Evolutionary conservation across 2,113 vertebrate genomes (phyloP), one percentile per base, ranked within the genome.

Genomic region (Microcebus murinus): DNA sequence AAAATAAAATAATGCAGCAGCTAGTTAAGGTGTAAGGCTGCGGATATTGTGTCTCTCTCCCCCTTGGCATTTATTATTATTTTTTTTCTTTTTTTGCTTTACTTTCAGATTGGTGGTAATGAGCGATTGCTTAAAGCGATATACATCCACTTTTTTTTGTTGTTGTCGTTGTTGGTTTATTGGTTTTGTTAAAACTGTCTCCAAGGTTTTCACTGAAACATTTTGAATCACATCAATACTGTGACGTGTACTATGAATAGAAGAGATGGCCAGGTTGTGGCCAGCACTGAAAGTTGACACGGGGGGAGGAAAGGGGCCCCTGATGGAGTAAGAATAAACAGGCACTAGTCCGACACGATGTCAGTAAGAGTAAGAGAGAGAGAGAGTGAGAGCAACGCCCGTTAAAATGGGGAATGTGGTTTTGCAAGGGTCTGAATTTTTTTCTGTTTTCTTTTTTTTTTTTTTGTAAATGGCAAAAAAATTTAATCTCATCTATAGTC

Each of bases 401-500:
- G 98, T 98, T 98, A 97, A 98, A 98, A 98, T 98, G 99, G 98
- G 99, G 98, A 98, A 99, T 99, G 99, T 99, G 98, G 98, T 97
- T 98, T 98, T 98, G 98, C 98, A 45, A 98, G 97, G 98, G 98
- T 98, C 97, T 97, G 97, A 98, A 97, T 95, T 98, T 98, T 98
- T 98, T 98, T 98, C 71, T 97, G 79, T 95, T 97, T 96, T 92
- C 23, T 67, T 92, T 97, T 67, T 98, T 95, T 97, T 95, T 98
- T 98, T 98, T 98, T 97, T 96, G 95, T 92, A 98, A 98, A 98
- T 98, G 98, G 98, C 98, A 98, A 98, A 99, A 99, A 98, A 97
- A 98, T 98, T 97, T 85, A 98, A 98, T 98, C 99, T 99, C 99
- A 99, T 99, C 99, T 99, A 98, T 99, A 99, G 99, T 99, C 99